Evolutionary conservation across 2,888 invertebrate genomes (phyloP).

Genomic region (Chironomus tentans): DNA sequence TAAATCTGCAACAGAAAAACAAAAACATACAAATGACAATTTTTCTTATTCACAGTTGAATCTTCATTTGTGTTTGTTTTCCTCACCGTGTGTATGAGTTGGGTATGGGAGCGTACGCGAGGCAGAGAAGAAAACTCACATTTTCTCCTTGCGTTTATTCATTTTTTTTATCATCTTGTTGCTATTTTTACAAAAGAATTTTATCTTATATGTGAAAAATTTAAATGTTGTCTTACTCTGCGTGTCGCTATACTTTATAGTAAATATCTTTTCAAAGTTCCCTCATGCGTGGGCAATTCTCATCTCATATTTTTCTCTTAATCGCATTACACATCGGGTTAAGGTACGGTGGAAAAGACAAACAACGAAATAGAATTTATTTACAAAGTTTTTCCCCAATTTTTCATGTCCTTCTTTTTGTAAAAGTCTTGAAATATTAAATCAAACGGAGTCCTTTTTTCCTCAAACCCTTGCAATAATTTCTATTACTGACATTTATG

Average conservation of each 20-base stretch:
- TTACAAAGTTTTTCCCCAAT: too few species aligned
- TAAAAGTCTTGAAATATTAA: background rate
- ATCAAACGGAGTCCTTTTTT: background rate
- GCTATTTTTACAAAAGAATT: conserved; percentile 25
- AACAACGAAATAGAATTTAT: too few species aligned
- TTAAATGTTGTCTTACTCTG: background rate
- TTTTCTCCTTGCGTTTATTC: conserved; percentile 7
- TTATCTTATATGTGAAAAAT: conserved; percentile 4
- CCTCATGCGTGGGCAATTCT: background rate
- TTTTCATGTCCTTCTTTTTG: background rate
- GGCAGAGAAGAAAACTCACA: conserved; percentile 6
- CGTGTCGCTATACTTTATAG: background rate
- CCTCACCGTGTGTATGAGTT: background rate
- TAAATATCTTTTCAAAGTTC: background rate
- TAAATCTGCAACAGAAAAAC: background rate
- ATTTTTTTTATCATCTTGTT: conserved; percentile 25
- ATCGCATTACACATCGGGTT: too few species aligned
- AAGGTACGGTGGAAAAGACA: too few species aligned
- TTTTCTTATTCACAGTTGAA: background rate
- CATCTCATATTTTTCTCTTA: too few species aligned
- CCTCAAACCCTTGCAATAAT: too few species aligned
- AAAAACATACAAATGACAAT: background rate
- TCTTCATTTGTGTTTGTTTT: background rate
- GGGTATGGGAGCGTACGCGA: background rate
- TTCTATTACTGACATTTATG: too few species aligned